Evolutionary conservation across 2,888 invertebrate genomes (phyloP).

Genomic region (Ditula angustiorana): DNA sequence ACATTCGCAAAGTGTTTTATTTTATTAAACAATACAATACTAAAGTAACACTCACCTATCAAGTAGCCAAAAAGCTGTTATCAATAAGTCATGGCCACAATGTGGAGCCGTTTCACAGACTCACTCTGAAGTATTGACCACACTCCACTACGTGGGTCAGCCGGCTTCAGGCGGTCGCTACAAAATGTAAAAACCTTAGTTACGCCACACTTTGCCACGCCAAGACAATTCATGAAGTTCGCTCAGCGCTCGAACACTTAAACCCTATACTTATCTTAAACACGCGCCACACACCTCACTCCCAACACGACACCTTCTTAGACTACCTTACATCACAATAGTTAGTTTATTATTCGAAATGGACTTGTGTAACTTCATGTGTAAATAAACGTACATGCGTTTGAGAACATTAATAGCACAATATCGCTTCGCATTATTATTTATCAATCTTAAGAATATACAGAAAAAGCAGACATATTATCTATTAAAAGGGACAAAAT

Average conservation of each 20-base stretch:
- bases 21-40: conserved; percentile 46
- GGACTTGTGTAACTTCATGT: conserved; percentile 75
- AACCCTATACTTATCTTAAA: conserved; percentile 68
- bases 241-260: conserved; percentile 59
- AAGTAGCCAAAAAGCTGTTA: conserved; percentile 56
- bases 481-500: neutral
- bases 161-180: conserved; percentile 76
- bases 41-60: conserved; percentile 67
- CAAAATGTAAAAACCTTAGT: conserved; percentile 75
- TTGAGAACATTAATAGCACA: conserved; percentile 23
- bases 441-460: too few species aligned
- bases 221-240: conserved; percentile 53
- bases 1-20: conserved; percentile 60
- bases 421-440: conserved; percentile 39
- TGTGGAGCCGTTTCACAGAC: conserved; percentile 55
- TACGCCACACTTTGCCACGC: conserved; percentile 68
- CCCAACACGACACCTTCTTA: conserved; percentile 48
- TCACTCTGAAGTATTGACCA: conserved; percentile 56
- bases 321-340: conserved; percentile 25
- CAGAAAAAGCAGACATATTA: conserved; percentile 2
- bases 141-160: conserved; percentile 58
- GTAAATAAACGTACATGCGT: conserved; percentile 46
- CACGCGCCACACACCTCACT: conserved; percentile 45
- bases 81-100: conserved; percentile 52
- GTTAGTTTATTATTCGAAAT: conserved; percentile 40